Evolutionary conservation across 2,888 invertebrate species (phyloP).

Genomic region (Drosophila anceps): DNA sequence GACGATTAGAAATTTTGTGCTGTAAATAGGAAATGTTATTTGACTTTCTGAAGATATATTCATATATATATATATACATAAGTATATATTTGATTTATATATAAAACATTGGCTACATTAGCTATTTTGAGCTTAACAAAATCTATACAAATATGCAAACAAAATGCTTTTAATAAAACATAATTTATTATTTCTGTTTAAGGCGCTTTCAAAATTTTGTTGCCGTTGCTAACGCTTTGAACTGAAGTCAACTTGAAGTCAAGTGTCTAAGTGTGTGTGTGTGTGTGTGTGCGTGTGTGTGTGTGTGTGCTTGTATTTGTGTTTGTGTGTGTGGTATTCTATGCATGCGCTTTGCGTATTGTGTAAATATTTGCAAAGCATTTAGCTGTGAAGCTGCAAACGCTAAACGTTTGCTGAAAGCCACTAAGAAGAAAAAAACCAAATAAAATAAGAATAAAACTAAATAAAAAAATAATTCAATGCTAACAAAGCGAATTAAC

Average conservation of each 20-base stretch:
- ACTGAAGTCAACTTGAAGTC: slow-evolving; percentile 10
- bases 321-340: slow-evolving; percentile 26
- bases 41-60: not conserved
- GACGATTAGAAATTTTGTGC: not conserved
- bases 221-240: slow-evolving; percentile 11
- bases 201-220: not conserved
- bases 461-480: slow-evolving; percentile 12
- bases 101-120: not conserved
- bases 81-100: not conserved
- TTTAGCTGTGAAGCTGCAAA: slow-evolving; percentile 58
- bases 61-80: not conserved
- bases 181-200: not conserved
- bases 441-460: slow-evolving; percentile 17
- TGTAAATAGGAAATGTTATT: not conserved
- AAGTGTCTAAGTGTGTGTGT: not conserved
- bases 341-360: slow-evolving; percentile 62
- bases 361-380: slow-evolving; percentile 77
- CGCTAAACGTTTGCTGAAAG: slow-evolving; percentile 21
- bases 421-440: slow-evolving; percentile 4
- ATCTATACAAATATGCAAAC: slow-evolving; percentile 1
- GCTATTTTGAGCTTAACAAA: not conserved
- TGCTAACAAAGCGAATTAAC: slow-evolving; percentile 45
- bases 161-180: slow-evolving; percentile 8
- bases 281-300: slow-evolving; percentile 8
- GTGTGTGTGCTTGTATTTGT: slow-evolving; percentile 15